phyloP scores from a whole-genome alignment of 1,140 invertebrate genomes.

The Coelopa frigida region DNA sequence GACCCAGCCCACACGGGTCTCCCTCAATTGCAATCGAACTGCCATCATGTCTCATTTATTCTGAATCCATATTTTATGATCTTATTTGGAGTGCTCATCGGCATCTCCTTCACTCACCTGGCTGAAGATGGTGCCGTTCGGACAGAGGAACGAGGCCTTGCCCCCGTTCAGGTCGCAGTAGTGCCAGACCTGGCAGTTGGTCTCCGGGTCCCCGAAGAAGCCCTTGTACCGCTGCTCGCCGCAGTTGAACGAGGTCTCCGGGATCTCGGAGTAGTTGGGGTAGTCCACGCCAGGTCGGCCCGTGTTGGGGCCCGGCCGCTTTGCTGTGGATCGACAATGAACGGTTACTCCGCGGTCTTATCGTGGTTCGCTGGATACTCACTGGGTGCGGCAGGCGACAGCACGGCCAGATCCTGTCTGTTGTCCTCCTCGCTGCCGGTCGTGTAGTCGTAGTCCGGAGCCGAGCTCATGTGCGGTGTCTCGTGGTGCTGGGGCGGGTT shows the following conservation, averaged over 20 bases:
- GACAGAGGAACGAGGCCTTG: conserved; percentile 83
- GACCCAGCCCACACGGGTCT: no score
- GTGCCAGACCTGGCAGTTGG: conserved; percentile 83
- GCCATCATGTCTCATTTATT: no score
- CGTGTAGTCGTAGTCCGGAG: conserved; percentile 30
- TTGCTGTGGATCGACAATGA: conserved; percentile 19
- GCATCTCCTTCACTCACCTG: conserved; percentile 64
- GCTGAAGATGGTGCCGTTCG: conserved; percentile 86
- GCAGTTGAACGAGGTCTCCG: conserved; percentile 72
- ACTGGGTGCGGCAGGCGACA: conserved; percentile 22
- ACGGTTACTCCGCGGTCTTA: no score
- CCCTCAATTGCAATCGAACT: no score
- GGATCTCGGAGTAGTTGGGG: conserved; percentile 67
- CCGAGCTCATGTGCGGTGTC: conserved; percentile 8
- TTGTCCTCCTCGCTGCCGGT: conserved; percentile 15
- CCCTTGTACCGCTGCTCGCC: conserved; percentile 80
- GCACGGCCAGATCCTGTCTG: background rate
- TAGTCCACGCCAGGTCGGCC: conserved; percentile 77
- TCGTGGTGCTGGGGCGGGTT: conserved; percentile 42
- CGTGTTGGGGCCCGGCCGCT: conserved; percentile 50
- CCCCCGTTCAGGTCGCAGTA: conserved; percentile 87
- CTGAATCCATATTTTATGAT: no score
- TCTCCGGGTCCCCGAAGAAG: conserved; percentile 82
- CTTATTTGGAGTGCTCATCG: no score
- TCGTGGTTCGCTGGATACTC: conserved; percentile 8